These are phyloP conservation scores for Bombylius discolor DNA, from an alignment of 2,888 invertebrate species.

Conservation along the genomic window DNA sequence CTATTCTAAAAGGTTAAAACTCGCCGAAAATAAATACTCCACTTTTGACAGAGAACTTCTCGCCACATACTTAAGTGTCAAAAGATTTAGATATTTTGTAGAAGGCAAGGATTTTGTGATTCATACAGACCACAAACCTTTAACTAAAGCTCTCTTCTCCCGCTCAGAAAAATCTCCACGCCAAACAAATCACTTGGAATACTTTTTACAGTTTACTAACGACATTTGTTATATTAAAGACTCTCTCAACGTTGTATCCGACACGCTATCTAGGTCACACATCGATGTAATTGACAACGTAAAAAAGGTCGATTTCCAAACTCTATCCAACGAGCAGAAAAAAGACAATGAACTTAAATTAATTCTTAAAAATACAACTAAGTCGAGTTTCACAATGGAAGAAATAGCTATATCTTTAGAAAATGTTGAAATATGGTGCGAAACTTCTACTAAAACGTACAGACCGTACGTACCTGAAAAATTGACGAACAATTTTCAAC, in stretches of 20 bases:
- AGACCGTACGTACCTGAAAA: neutral
- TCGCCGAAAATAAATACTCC: conserved; percentile 1
- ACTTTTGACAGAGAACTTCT: neutral
- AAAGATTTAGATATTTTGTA: neutral
- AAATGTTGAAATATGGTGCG: neutral
- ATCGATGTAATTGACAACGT: neutral
- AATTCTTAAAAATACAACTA: too few species aligned
- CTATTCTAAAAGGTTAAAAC: neutral
- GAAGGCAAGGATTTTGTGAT: neutral
- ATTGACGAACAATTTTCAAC: neutral
- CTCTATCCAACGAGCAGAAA: neutral
- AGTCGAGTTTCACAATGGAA: neutral
- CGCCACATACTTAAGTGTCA: too few species aligned
- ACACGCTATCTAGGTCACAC: neutral
- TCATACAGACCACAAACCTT: neutral
- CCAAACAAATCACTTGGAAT: neutral
- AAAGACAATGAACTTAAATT: neutral
- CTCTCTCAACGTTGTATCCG: neutral
- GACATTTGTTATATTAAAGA: neutral
- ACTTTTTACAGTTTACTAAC: neutral
- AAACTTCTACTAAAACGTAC: neutral
- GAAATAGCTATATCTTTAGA: neutral
- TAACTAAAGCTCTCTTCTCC: neutral
- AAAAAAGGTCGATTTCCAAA: too few species aligned
- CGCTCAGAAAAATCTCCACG: neutral